Evolutionary conservation across 2,888 invertebrate species (phyloP), one percentile per base, ranked within the genome.

Genomic region (Protodeltote pygarga): DNA sequence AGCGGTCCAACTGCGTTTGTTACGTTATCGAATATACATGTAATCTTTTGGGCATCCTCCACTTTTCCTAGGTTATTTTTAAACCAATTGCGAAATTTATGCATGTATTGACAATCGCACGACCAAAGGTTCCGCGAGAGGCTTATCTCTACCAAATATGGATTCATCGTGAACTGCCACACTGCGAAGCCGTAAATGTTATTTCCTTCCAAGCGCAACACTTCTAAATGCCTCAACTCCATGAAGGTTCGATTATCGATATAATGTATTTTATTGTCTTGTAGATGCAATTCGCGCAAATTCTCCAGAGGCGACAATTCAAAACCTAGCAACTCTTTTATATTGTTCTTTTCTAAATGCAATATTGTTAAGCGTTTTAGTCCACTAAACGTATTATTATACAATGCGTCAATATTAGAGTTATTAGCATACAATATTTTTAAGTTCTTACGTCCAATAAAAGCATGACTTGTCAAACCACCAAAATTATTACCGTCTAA

Each of bases 371-470:
- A 92, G 71, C 96, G 94, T 77, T 95, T 94, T 76, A 98, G 92
- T 35, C 98, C 97, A 85, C 96, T 97, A 92, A 98, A 98, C 4
- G 98, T 97, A 80, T 97, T 96, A 89, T 98, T 98, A 82, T 96
- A 95, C 58, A 98, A 94, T 37, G 95, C 94, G 57, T 95, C 95
- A 60, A 98, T 96, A 76, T 96, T 96, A 49, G 97, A 97, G 86
- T 96, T 96, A 88, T 98, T 98, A 33, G 97, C 96, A 82, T 95
- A 97, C 53, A 98, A 92, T 63, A 97, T 95, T 83, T 95, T 95
- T 73, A 98, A 93, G 83, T 97, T 97, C 87, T 98, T 98, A 61
- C 98, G 94, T 2, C 98, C 98, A 71, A 98, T 95, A 86, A 98
- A 98, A 25, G 97, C 96, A 79, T 98, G 97, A 69, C 96, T 96